phyloP scores from a whole-genome alignment of 23 tunicate genomes.

The Corella eumyota region DNA sequence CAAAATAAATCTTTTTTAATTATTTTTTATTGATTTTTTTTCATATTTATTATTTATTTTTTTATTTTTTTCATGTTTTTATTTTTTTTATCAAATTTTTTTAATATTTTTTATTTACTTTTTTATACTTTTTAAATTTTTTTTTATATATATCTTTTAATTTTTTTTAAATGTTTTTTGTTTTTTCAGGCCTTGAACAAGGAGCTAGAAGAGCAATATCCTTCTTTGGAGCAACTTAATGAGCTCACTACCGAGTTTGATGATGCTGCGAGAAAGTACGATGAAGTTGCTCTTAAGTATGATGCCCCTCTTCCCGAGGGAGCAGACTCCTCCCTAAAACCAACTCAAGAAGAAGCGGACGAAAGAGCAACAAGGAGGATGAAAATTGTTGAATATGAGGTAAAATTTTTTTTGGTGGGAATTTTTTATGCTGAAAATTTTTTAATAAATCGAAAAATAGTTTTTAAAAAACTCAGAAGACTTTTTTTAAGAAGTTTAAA shows the following conservation, averaged over 20 bases:
- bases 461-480: background rate
- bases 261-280: conserved; percentile 53
- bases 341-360: conserved; percentile 13
- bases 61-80: background rate
- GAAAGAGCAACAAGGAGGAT: conserved; percentile 19
- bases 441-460: background rate
- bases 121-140: background rate
- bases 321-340: background rate
- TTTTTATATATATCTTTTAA: background rate
- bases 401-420: background rate
- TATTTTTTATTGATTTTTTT: background rate
- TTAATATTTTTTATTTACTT: background rate
- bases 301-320: conserved; percentile 38
- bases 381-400: conserved; percentile 28
- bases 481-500: background rate
- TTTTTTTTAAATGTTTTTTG: background rate
- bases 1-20: background rate
- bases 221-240: conserved; percentile 20
- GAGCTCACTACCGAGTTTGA: conserved; percentile 51
- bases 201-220: conserved; percentile 20
- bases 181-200: conserved; percentile 1
- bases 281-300: conserved; percentile 34
- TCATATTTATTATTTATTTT: background rate
- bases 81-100: background rate
- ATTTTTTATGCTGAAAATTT: background rate